Evolutionary conservation across 35 echinoderm and acorn worm species (phyloP).

Genomic region (Apostichopus parvimensis): DNA sequence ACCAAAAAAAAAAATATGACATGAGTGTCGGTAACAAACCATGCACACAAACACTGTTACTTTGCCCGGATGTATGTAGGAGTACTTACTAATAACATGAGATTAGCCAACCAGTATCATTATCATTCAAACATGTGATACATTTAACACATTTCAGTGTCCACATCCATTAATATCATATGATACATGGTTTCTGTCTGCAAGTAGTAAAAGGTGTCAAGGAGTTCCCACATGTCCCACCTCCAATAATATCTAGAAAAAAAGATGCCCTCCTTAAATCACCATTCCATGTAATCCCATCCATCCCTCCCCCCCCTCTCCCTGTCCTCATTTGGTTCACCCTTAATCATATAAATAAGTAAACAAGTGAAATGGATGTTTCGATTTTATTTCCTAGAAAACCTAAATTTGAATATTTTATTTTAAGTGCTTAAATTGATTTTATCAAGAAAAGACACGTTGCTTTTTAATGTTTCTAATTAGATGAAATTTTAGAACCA

Average conservation of each 20-base stretch:
- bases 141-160: slow-evolving; percentile 16
- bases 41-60: slow-evolving; percentile 36
- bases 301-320: neutral
- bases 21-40: slow-evolving; percentile 18
- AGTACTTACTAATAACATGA: neutral
- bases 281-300: neutral
- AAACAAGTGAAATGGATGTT: neutral
- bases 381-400: too few relatives aligned
- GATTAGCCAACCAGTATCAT: neutral
- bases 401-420: too few relatives aligned
- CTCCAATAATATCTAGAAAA: too few relatives aligned
- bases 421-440: too few relatives aligned
- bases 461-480: too few relatives aligned
- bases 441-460: too few relatives aligned
- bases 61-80: neutral
- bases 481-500: too few relatives aligned
- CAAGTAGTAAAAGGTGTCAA: neutral
- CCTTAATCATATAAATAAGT: neutral
- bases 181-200: neutral
- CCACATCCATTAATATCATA: slow-evolving; percentile 27
- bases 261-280: too few relatives aligned
- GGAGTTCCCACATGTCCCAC: too few relatives aligned
- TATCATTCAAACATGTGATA: slow-evolving; percentile 30
- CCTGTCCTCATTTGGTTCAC: too few relatives aligned
- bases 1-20: neutral